Conservation (phyloP, 2,797 vertebrate genomes). For the Pipistrellus pipistrellus region DNA sequence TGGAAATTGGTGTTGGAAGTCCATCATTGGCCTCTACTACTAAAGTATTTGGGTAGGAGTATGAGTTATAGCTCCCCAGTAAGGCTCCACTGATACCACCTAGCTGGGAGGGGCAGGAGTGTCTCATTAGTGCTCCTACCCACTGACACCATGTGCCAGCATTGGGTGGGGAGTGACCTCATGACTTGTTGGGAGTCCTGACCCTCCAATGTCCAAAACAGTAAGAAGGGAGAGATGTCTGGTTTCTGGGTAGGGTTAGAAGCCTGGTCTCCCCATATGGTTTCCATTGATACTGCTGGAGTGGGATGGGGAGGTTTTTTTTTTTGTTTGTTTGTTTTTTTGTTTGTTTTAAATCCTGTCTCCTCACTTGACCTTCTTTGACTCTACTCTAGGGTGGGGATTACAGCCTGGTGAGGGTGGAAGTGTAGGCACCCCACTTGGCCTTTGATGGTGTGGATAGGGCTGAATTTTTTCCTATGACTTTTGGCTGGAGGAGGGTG, state of each 20-base stretch:
- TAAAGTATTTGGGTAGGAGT: neutral
- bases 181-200: neutral
- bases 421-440: neutral
- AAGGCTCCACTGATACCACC: neutral
- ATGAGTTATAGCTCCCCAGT: neutral
- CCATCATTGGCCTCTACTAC: neutral
- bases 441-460: neutral
- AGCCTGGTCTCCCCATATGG: neutral
- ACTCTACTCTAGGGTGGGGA: neutral
- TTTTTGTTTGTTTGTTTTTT: too few relatives aligned
- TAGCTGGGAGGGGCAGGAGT: neutral
- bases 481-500: neutral
- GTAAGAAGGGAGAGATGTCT: neutral
- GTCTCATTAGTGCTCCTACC: neutral
- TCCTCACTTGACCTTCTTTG: neutral
- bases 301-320: too few relatives aligned
- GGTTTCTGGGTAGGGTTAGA: neutral
- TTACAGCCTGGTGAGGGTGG: neutral
- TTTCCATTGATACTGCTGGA: neutral
- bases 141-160: neutral
- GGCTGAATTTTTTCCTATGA: neutral
- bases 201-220: neutral
- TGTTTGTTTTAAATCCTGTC: neutral
- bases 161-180: neutral
- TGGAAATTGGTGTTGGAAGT: neutral